Evolutionary conservation across 2,797 vertebrate species (phyloP), one percentile per base, ranked within the genome.

Genomic region (Pipistrellus pygmaeus): DNA sequence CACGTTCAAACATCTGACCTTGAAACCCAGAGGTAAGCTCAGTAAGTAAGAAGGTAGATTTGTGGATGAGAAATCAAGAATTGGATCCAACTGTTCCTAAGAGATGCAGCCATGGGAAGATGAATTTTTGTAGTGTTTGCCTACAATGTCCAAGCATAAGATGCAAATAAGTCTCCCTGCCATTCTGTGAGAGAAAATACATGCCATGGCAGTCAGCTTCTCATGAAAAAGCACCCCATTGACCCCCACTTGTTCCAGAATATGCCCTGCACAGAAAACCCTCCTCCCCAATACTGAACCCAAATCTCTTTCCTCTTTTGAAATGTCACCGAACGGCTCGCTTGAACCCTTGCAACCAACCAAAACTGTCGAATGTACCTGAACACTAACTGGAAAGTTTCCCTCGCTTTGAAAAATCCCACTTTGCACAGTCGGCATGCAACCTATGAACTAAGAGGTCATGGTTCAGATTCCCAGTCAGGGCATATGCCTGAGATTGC

Each of bases 21-120:
- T 85, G 75, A 93, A 83, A 51, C 62, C 32, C 38, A 71, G 57
- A 69, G 51, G 88, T 60, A 72, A 86, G 32, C 68, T 80, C 44
- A 46, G 55, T 17, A 53, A 46, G 55, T 17, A 53, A 80, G 41
- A 94, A 55, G 12, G 14, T 12, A 66, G n/a, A 69, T 41, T 57
- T 83, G 35, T 75, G 68, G 78, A 27, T 71, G 11, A 38, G 68
- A 73, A 88, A 72, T 41, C 57, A 76, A 41, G 8, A 62, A 64
- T 4, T 25, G 17, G 30, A 72, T 57, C 27, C 64, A 41, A 90
- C 12, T 48, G 4, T 76, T 8, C 30, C 69, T 46, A 38, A 46
- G 27, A 77, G 20, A 55, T 44, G 35, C 60, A 68, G 18, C 48
- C 14, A 2, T 23, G 14, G 23, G 8, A 72, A 72, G 57, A 83